These are phyloP conservation scores for Coccyzus lansbergi DNA, from an alignment of 2,797 vertebrate genomes.

Conservation along the genomic window DNA sequence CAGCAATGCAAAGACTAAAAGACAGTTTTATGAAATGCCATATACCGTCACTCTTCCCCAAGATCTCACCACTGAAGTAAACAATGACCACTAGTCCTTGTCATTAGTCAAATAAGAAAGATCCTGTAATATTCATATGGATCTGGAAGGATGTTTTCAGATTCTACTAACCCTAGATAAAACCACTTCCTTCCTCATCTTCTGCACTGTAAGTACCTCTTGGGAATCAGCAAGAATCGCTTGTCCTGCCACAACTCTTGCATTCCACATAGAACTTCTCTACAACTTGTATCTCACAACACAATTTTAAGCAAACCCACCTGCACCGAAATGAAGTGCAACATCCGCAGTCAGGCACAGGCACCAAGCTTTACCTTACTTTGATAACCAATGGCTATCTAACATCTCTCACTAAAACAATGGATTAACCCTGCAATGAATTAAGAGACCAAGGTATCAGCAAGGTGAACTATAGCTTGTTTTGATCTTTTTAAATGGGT, in stretches of 20 bases:
- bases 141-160: background rate
- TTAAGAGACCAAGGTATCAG: background rate
- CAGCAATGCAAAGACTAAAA: background rate
- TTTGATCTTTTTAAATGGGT: background rate
- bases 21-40: background rate
- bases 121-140: background rate
- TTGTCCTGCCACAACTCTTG: background rate
- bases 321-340: rapidly evolving
- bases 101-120: background rate
- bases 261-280: background rate
- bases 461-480: background rate
- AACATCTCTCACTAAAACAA: background rate
- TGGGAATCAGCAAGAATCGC: background rate
- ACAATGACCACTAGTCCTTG: background rate
- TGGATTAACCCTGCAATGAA: background rate
- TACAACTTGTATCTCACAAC: background rate
- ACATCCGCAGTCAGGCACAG: background rate
- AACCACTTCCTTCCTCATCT: background rate
- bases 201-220: background rate
- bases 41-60: background rate
- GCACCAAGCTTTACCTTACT: background rate
- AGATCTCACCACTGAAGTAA: background rate
- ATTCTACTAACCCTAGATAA: background rate
- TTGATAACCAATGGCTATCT: background rate
- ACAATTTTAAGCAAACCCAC: background rate